A percentile compares a stretch with the other conserved stretches of the same genome.
These are phyloP conservation scores for Caenorhabditis becei DNA, from an alignment of 2,888 invertebrate genomes.

Conservation along the genomic window DNA sequence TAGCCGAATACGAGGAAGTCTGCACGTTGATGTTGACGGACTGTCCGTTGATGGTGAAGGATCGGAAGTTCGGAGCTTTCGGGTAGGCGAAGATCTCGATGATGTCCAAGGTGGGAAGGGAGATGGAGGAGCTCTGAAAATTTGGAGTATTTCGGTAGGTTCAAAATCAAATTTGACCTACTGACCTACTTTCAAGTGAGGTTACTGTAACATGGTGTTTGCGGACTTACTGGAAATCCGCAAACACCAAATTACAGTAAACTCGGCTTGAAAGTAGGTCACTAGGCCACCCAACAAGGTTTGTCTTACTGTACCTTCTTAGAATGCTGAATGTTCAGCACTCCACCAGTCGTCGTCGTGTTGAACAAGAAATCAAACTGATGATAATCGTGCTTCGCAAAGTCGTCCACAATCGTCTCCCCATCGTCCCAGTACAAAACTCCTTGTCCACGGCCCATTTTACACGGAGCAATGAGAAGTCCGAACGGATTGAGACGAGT, in stretches of 20 bases:
- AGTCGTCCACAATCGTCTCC: conserved; percentile 69
- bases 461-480: conserved; percentile 84
- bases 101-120: conserved; percentile 69
- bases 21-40: conserved; percentile 61
- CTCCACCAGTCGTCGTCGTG: conserved; percentile 36
- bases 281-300: no score
- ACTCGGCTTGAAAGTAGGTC: no score
- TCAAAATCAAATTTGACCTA: neutral
- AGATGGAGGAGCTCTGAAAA: conserved; percentile 33
- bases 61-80: conserved; percentile 64
- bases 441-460: conserved; percentile 59
- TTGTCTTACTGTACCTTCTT: conserved; percentile 33
- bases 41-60: conserved; percentile 68
- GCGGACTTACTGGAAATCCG: no score
- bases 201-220: no score
- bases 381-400: conserved; percentile 52
- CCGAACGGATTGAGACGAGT: conserved; percentile 86
- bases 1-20: conserved; percentile 52
- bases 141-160: neutral
- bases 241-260: no score
- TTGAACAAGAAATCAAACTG: conserved; percentile 57
- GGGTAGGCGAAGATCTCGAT: conserved; percentile 74
- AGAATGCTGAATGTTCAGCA: conserved; percentile 40
- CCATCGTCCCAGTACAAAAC: conserved; percentile 79
- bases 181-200: no score